Conservation (phyloP, 2,888 invertebrate genomes). For the Invenusta paracnida region DNA sequence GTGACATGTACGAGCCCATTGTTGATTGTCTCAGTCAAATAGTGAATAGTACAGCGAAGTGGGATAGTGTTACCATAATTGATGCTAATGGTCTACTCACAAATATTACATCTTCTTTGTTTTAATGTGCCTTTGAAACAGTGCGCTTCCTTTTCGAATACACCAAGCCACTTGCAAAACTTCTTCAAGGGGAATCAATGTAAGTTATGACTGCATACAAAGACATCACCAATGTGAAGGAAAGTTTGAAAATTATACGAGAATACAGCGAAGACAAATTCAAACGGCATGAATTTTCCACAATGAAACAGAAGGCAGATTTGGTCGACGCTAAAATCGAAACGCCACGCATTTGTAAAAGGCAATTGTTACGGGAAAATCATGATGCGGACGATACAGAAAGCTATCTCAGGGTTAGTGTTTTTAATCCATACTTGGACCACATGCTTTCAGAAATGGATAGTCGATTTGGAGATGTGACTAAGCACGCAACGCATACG, state of each 20-base stretch:
- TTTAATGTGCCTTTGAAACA: neutral
- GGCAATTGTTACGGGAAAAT: neutral
- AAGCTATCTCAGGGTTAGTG: neutral
- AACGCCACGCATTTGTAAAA: neutral
- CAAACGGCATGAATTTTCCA: neutral
- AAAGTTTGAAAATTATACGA: neutral
- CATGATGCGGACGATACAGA: neutral
- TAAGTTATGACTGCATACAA: neutral
- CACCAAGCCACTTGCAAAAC: neutral
- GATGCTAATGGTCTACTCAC: neutral
- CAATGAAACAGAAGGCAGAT: neutral
- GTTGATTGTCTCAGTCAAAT: neutral
- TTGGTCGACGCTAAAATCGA: neutral
- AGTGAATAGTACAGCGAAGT: neutral
- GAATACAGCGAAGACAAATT: neutral
- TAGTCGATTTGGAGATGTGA: too few relatives aligned
- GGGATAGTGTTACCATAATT: constrained; percentile 1
- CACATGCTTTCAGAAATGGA: neutral
- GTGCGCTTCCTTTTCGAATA: neutral
- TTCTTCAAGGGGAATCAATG: neutral
- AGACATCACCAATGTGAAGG: neutral
- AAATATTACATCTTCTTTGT: neutral
- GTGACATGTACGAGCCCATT: neutral
- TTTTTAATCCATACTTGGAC: neutral
- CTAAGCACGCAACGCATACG: too few relatives aligned